Evolutionary conservation across 2,797 vertebrate genomes (phyloP).

Genomic region (Rhinella marina): DNA sequence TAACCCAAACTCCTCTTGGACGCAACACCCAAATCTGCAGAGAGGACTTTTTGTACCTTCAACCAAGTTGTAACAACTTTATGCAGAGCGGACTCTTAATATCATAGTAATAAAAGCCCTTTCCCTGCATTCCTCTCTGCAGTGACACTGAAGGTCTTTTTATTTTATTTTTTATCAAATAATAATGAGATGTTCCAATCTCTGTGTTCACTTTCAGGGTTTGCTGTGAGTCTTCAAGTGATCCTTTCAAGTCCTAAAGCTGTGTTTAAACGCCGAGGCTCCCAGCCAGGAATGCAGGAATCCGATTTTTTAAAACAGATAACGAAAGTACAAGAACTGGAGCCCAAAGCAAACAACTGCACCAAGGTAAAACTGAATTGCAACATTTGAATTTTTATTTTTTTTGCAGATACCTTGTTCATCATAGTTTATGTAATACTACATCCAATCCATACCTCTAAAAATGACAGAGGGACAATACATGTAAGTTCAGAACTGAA

Average conservation of each 20-base stretch:
- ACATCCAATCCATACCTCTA: conserved; percentile 55
- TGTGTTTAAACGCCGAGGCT: conserved; percentile 92
- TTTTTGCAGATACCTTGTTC: conserved; percentile 55
- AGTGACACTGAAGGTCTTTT: neutral
- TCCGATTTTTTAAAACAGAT: conserved; percentile 98
- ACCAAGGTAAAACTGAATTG: conserved; percentile 81
- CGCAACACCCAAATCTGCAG: neutral
- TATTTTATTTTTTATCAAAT: neutral
- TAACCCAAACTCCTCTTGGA: neutral
- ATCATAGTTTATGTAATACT: conserved; percentile 51
- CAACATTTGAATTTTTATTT: conserved; percentile 44
- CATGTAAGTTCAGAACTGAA: conserved; percentile 25
- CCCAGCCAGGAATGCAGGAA: conserved; percentile 98
- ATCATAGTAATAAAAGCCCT: neutral
- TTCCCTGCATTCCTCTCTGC: neutral
- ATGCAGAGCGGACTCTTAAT: neutral
- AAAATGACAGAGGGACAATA: conserved; percentile 47
- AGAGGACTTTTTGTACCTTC: neutral
- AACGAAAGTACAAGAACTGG: conserved; percentile 91
- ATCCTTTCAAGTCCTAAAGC: conserved; percentile 91
- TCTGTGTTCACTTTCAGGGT: conserved; percentile 77
- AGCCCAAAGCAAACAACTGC: conserved; percentile 96
- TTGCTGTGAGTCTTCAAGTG: conserved; percentile 96
- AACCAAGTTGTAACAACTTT: neutral
- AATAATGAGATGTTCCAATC: conserved; percentile 2